These are phyloP conservation scores for Schlechtendalia chinensis DNA, from an alignment of 1,140 invertebrate genomes.

Conservation along the genomic window DNA sequence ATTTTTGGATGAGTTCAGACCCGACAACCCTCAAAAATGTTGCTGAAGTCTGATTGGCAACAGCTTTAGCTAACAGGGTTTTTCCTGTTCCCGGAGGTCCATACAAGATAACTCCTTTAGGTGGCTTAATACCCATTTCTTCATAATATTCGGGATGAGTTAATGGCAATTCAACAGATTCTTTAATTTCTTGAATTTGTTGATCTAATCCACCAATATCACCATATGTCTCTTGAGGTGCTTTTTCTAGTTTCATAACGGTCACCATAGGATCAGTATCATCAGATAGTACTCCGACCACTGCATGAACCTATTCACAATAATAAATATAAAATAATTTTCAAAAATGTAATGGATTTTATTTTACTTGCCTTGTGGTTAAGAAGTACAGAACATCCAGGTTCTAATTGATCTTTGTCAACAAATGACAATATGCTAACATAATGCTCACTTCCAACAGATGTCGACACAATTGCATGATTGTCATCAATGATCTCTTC, in stretches of 20 bases:
- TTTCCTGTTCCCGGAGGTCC: slow-evolving; percentile 98
- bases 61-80: slow-evolving; percentile 96
- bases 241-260: slow-evolving; percentile 99
- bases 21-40: slow-evolving; percentile 98
- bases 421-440: slow-evolving; percentile 99
- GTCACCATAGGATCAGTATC: slow-evolving; percentile 99
- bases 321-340: slow-evolving; percentile 26
- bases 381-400: slow-evolving; percentile 95
- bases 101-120: slow-evolving; percentile 98
- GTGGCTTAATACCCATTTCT: slow-evolving; percentile 99
- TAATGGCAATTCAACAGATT: slow-evolving; percentile 96
- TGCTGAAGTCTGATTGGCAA: slow-evolving; percentile 99
- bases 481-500: slow-evolving; percentile 99
- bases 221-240: slow-evolving; percentile 99
- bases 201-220: slow-evolving; percentile 95
- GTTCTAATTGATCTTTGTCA: slow-evolving; percentile 98
- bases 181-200: slow-evolving; percentile 99
- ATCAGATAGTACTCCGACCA: slow-evolving; percentile 96
- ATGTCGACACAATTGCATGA: slow-evolving; percentile 99
- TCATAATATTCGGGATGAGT: slow-evolving; percentile 99
- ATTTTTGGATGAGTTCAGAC: slow-evolving; percentile 99
- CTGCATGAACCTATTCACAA: slow-evolving; percentile 77
- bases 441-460: slow-evolving; percentile 99
- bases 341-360: background rate
- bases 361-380: slow-evolving; percentile 86